Conservation (phyloP, 2,113 vertebrate species). For the Myxocyprinus asiaticus region DNA sequence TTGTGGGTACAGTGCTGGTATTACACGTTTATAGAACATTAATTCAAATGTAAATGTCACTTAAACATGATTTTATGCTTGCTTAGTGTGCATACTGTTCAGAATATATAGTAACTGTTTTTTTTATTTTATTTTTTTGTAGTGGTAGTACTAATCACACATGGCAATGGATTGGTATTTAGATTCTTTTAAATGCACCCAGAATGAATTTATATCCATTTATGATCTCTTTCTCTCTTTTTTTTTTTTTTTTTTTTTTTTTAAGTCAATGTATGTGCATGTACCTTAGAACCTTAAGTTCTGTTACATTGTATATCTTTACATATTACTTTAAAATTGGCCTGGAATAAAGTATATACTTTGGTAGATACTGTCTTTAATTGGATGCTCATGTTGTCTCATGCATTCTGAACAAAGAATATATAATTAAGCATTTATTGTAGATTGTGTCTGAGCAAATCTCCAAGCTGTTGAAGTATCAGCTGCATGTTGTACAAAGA, state of each 20-base stretch:
- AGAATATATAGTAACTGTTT: conserved; percentile 74
- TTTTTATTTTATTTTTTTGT: conserved; percentile 67
- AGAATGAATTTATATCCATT: conserved; percentile 88
- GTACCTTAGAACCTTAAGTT: conserved; percentile 91
- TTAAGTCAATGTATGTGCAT: conserved; percentile 86
- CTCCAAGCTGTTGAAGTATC: neutral
- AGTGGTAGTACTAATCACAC: conserved; percentile 87
- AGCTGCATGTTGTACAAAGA: no score
- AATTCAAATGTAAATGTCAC: conserved; percentile 78
- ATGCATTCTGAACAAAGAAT: neutral
- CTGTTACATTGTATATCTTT: conserved; percentile 96
- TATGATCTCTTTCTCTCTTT: conserved; percentile 67
- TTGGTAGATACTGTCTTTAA: conserved; percentile 78
- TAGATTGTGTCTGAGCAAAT: no score
- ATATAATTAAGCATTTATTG: neutral
- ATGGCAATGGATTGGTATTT: conserved; percentile 90
- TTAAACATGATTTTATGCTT: conserved; percentile 82
- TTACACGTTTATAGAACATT: conserved; percentile 75
- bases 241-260: conserved; percentile 46
- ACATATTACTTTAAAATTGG: conserved; percentile 90
- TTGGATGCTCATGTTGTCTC: neutral
- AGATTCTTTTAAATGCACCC: conserved; percentile 88
- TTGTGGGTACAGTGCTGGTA: conserved; percentile 72
- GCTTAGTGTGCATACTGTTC: conserved; percentile 76
- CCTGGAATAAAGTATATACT: conserved; percentile 96